These are phyloP conservation scores for Chaetura pelagica DNA, from an alignment of 2,113 vertebrate species.

Conservation along the genomic window DNA sequence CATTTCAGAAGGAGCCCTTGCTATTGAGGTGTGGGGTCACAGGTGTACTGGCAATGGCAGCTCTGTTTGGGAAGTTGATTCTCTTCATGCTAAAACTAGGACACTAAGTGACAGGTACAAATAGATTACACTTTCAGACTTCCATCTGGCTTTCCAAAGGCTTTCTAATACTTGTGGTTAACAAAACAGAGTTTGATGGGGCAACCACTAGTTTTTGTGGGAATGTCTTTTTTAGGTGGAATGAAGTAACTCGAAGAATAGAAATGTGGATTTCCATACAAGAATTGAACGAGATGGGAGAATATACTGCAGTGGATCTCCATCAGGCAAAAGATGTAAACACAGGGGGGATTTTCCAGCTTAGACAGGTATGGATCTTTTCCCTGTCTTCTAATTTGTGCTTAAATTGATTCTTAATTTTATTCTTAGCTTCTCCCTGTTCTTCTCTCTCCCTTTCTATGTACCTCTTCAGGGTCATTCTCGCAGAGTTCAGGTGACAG, in stretches of 20 bases:
- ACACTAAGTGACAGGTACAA: slow-evolving; percentile 90
- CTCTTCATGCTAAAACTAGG: slow-evolving; percentile 91
- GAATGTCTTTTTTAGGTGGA: slow-evolving; percentile 84
- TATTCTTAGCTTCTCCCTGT: not conserved
- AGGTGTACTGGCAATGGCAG: slow-evolving; percentile 91
- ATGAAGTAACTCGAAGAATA: slow-evolving; percentile 92
- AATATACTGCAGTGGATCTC: slow-evolving; percentile 92
- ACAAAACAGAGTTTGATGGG: not conserved
- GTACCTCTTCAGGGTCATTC: slow-evolving; percentile 89
- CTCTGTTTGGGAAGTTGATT: slow-evolving; percentile 90
- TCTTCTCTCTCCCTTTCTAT: not conserved
- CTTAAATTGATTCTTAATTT: not conserved
- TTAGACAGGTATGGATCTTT: slow-evolving; percentile 85
- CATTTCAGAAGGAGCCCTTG: slow-evolving; percentile 94
- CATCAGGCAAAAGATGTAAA: slow-evolving; percentile 92
- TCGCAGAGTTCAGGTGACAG: slow-evolving; percentile 90
- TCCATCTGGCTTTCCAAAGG: not conserved
- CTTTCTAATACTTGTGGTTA: not conserved
- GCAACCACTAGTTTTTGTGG: not conserved
- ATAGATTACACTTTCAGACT: not conserved
- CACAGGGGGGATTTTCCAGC: slow-evolving; percentile 95
- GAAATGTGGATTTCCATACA: slow-evolving; percentile 93
- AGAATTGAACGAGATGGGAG: slow-evolving; percentile 95
- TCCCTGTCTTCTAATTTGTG: not conserved
- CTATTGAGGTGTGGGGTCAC: slow-evolving; percentile 98